Evolutionary conservation across 2,888 invertebrate genomes (phyloP), one percentile per base, ranked within the genome.

Genomic region (Nowickia ferox): DNA sequence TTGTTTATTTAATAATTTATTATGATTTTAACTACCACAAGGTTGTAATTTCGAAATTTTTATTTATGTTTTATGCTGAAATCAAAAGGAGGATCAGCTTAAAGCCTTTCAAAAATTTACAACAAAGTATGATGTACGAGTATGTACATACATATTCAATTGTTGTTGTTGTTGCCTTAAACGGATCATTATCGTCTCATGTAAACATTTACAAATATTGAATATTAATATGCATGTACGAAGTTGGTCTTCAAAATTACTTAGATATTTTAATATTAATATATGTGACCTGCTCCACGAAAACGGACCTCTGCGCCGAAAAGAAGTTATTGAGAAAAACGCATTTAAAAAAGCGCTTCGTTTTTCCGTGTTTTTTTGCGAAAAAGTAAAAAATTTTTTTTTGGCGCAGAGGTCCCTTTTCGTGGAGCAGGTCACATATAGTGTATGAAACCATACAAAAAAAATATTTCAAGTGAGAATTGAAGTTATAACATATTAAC

Each of bases 1-100:
- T 59, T 59, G 44, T 59, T 59, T 40, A 63, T 65, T 77, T 55
- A 48, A 83, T 57, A 83, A 78, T 78, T 78, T 72, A 71, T 83
- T 46, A 30, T 44, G 19, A 63, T 63, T 65, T 42, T 72, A 66
- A 66, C 46, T 42, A 59, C 61, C 57, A 65, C 75, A 84, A 84
- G 80, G 84, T 69, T 75, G 65, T 69, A 69, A 57, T 65, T 84
- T 75, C 80, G 71, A 71, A 80, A 84, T 75, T 65, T 17, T 77
- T 76, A 55, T 71, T 82, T 82, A 76, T 82, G 82, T 48, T 71
- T 76, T 76, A 15, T 13, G 42, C 42, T 48, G 59, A 57, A 69
- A 68, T 51, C 53, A 53, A 51, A 51, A 79, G 42, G 15, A 42
- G 19, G 51, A 65, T 65, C 57, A 19, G 9, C 15, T 79, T 53